Percentiles rank a stretch among this genome's conserved stretches.
Evolutionary conservation across 2,888 invertebrate genomes (phyloP).

Genomic region (Netelia fuscicornis): DNA sequence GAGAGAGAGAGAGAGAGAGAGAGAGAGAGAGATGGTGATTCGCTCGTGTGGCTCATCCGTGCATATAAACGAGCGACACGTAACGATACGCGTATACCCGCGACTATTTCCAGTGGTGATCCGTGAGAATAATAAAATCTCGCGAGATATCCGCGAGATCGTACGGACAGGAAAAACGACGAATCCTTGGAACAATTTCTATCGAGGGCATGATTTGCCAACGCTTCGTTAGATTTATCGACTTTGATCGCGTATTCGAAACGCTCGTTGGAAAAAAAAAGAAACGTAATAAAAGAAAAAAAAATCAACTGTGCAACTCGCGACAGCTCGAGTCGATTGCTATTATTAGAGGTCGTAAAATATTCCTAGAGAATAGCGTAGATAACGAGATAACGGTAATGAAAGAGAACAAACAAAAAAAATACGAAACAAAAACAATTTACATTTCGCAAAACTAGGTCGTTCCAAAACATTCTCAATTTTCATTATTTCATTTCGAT

Average conservation of each 20-base stretch:
- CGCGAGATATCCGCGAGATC: conserved; percentile 30
- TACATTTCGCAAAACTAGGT: too few species aligned
- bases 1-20: conserved; percentile 4
- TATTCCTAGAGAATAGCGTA: neutral
- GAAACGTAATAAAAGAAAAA: neutral
- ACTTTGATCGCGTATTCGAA: conserved; percentile 19
- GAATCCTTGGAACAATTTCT: conserved; percentile 53
- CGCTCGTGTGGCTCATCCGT: too few species aligned
- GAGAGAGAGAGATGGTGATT: conserved; percentile 45
- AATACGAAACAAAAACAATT: neutral
- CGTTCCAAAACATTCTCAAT: too few species aligned
- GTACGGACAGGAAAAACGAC: conserved; percentile 40
- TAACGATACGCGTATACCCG: conserved; percentile 11
- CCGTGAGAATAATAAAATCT: conserved; percentile 43
- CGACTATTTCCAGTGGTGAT: conserved; percentile 44
- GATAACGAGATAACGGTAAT: too few species aligned
- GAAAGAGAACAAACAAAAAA: neutral
- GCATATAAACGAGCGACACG: conserved; percentile 30
- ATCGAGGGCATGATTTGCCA: conserved; percentile 25
- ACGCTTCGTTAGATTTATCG: conserved; percentile 38
- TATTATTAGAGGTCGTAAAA: neutral
- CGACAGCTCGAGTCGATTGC: neutral
- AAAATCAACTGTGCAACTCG: neutral
- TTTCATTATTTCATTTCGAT: too few species aligned
- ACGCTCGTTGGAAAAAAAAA: conserved; percentile 9